Conservation (phyloP, 2,113 vertebrate species). For the Bubo scandiacus region DNA sequence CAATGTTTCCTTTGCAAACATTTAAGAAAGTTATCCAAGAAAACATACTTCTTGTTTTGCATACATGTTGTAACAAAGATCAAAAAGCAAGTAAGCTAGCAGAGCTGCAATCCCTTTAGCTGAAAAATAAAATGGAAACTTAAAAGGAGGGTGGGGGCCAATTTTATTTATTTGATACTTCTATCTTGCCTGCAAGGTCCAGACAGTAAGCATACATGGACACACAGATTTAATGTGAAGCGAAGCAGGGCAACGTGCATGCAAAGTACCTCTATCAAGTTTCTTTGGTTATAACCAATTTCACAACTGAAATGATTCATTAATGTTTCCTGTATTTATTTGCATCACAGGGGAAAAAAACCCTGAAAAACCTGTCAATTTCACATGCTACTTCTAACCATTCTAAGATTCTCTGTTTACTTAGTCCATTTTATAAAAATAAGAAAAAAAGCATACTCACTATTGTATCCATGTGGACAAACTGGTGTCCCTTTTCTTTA, state of each 20-base stretch:
- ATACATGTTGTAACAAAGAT: not conserved
- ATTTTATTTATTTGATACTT: not conserved
- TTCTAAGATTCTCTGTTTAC: not conserved
- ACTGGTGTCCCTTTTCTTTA: constrained; percentile 77
- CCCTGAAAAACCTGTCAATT: not conserved
- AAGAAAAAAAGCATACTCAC: constrained; percentile 59
- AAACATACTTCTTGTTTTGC: not conserved
- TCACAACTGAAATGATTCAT: not conserved
- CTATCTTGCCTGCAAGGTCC: not conserved
- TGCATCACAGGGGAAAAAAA: not conserved
- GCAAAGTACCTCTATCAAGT: not conserved
- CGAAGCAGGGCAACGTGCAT: not conserved
- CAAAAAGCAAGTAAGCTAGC: not conserved
- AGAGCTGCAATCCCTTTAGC: not conserved
- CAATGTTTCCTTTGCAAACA: not conserved
- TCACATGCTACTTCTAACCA: not conserved
- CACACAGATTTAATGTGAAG: not conserved
- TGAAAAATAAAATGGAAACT: not conserved
- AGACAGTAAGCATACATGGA: not conserved
- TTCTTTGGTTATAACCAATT: not conserved
- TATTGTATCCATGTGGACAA: constrained; percentile 70
- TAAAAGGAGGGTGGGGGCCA: rapidly evolving
- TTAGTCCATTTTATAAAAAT: not conserved
- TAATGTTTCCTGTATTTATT: not conserved
- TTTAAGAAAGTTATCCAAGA: not conserved